Evolutionary conservation across 1,140 invertebrate genomes (phyloP).

Genomic region (Drosophila azteca): DNA sequence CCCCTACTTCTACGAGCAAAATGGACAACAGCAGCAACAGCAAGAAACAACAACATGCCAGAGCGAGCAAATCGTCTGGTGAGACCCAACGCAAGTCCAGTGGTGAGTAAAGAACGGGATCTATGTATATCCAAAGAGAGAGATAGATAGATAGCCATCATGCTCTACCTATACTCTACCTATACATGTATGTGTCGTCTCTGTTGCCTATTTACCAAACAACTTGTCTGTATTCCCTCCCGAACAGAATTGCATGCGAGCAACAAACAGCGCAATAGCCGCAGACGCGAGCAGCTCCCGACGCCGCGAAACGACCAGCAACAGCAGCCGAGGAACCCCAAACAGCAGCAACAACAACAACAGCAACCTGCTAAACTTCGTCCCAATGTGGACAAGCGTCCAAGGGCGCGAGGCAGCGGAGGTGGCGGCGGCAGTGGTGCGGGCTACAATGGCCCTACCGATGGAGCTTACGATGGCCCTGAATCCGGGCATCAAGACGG

Average conservation of each 20-base stretch:
- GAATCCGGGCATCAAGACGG: slow-evolving; percentile 45
- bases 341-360: slow-evolving; percentile 53
- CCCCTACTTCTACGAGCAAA: slow-evolving; percentile 28
- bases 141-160: neutral
- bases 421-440: slow-evolving; percentile 9
- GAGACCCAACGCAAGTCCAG: slow-evolving; percentile 71
- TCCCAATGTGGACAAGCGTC: slow-evolving; percentile 81
- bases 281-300: slow-evolving; percentile 71
- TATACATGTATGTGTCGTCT: neutral
- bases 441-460: slow-evolving; percentile 22
- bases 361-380: slow-evolving; percentile 63
- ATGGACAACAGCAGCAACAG: slow-evolving; percentile 43
- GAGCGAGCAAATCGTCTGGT: slow-evolving; percentile 68
- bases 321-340: slow-evolving; percentile 28
- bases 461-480: slow-evolving; percentile 35
- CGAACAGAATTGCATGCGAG: slow-evolving; percentile 67
- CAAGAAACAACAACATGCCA: slow-evolving; percentile 53
- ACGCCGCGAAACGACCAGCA: slow-evolving; percentile 69
- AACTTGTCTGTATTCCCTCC: neutral
- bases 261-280: slow-evolving; percentile 64
- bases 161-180: too few relatives aligned
- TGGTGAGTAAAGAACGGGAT: slow-evolving; percentile 43
- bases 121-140: neutral
- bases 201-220: neutral
- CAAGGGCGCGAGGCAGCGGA: slow-evolving; percentile 55